Conservation (phyloP, 2,113 vertebrate genomes). For the Rhegmatorhina hoffmannsi region DNA sequence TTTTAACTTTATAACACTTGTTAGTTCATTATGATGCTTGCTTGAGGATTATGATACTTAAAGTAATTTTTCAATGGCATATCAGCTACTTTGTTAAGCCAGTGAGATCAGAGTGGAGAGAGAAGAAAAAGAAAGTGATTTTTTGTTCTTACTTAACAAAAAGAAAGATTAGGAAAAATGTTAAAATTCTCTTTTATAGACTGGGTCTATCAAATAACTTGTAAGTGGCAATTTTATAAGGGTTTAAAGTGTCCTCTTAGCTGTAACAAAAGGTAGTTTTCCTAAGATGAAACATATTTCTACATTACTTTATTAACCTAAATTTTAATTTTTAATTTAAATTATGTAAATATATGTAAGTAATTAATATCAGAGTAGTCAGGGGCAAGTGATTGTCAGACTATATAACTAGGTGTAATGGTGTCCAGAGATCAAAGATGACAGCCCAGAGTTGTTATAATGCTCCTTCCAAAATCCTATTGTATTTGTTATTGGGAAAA, state of each 20-base stretch:
- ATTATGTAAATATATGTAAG: background rate
- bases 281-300: background rate
- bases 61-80: background rate
- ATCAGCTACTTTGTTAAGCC: background rate
- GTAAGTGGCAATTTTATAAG: background rate
- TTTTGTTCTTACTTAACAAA: background rate
- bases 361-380: background rate
- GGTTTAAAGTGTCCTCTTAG: background rate
- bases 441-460: background rate
- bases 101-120: background rate
- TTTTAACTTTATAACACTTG: background rate
- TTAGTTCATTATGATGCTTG: background rate
- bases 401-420: rapidly evolving
- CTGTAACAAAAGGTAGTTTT: background rate
- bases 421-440: background rate
- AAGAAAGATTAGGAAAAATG: background rate
- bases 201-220: background rate
- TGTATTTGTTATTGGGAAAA: background rate
- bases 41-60: background rate
- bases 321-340: background rate
- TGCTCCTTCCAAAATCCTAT: background rate
- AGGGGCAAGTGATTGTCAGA: background rate
- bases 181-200: background rate
- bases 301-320: background rate
- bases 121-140: rapidly evolving